Base-by-base conservation (phyloP, 2,797 vertebrate genomes). In the Fundulus diaphanus region DNA sequence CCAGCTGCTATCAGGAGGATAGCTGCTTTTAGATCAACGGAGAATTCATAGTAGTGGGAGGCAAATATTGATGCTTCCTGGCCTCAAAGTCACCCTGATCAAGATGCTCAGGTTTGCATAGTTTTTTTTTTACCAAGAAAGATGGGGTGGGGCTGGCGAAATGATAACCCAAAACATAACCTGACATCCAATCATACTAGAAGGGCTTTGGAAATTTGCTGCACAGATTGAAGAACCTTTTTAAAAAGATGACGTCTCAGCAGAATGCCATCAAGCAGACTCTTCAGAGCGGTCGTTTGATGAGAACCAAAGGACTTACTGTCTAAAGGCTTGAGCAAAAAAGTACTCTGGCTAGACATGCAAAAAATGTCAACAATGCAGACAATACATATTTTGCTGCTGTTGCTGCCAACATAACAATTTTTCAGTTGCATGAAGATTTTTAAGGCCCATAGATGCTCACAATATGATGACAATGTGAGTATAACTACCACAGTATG, bases 1-100 rank as follows among this genome's bases (percentile, higher is more conserved):
- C 84, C 89, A 91, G 90, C 85, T 90, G 86, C 72, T 82, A 85
- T 90, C 76, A 83, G 78, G 78, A 85, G 85, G 82, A 72, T 79
- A 79, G 78, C 85, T 89, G 87, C 82, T 82, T 87, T 90, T 86
- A 84, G 74, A 89, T 89, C 76, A 87, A 86, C 85, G 67, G 73
- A 65, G 51, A 89, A 77, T 76, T 78, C 74, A 81, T 51, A 54
- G 77, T 59, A 54, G 59, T 79, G 35, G 56, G 61, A 84, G 74
- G 73, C 57, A 78, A 57, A 72, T 82, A 76, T 57, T 67, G 27
- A n/a, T 74, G 42, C 78, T 83, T 82, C 66, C 73, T 40, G 22
- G 74, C 54, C 49, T 57, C 59, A 76, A 76, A 68, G 67, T 77
- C 70, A 69, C 57, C 40, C n/a, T 48, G 33, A 75, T 73, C 20